A percentile compares a stretch with the other conserved stretches of the same genome.
Evolutionary conservation across 1,140 invertebrate genomes (phyloP).

Genomic region (Apis florea): DNA sequence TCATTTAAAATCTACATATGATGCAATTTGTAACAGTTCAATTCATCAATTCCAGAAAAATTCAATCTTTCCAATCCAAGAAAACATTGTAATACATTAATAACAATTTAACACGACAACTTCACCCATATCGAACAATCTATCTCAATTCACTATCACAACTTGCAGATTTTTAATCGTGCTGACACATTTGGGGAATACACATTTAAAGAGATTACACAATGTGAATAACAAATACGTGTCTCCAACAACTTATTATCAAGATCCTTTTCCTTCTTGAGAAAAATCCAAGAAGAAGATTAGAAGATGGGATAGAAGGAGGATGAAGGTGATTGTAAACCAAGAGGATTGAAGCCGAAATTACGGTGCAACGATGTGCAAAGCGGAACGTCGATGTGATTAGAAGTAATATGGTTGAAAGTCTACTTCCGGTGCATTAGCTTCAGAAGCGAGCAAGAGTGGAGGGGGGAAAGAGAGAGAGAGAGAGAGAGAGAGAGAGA

Average conservation of each 20-base stretch:
- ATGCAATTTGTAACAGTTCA: background rate
- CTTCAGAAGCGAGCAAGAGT: constrained; percentile 25
- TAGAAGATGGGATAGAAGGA: background rate
- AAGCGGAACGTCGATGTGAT: constrained; percentile 61
- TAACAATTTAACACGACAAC: background rate
- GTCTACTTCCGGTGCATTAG: constrained; percentile 72
- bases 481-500: background rate
- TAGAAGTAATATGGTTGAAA: constrained; percentile 71
- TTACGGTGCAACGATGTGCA: constrained; percentile 29
- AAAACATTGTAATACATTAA: background rate
- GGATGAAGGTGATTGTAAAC: constrained; percentile 4
- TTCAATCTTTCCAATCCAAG: background rate
- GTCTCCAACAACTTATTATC: background rate
- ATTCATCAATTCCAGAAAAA: background rate
- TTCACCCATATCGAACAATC: background rate
- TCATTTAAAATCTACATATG: background rate
- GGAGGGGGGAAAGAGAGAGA: background rate
- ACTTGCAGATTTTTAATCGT: constrained; percentile 12
- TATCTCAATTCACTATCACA: background rate
- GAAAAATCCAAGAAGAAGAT: background rate
- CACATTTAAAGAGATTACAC: too few relatives aligned
- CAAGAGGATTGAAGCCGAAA: constrained; percentile 25
- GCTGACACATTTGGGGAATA: too few relatives aligned
- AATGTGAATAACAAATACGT: background rate
- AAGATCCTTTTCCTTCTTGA: background rate